Percentiles rank a stretch among this genome's conserved stretches.
These are phyloP conservation scores for Melanotaenia trifasciata DNA, from an alignment of 2,797 vertebrate genomes.

Conservation along the genomic window DNA sequence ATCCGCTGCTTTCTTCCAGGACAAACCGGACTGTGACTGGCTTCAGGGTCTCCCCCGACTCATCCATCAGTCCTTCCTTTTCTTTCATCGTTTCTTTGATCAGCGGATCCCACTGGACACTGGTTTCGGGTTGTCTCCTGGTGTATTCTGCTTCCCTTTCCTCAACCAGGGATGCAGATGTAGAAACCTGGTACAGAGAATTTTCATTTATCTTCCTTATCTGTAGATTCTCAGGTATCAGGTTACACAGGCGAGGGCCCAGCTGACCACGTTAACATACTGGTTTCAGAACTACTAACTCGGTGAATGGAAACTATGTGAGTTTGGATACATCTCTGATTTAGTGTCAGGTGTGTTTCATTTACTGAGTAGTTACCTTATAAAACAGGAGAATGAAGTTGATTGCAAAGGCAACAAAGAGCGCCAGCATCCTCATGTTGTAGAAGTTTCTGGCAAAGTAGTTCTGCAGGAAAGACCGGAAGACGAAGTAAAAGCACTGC, in stretches of 20 bases:
- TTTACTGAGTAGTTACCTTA: slow-evolving; percentile 83
- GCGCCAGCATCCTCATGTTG: slow-evolving; percentile 98
- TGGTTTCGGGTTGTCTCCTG: slow-evolving; percentile 71
- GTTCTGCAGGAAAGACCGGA: slow-evolving; percentile 83
- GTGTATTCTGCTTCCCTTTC: slow-evolving; percentile 83
- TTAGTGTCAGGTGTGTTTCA: not conserved
- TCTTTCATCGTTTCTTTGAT: slow-evolving; percentile 43
- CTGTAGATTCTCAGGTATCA: not conserved
- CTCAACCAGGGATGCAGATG: slow-evolving; percentile 89
- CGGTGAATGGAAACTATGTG: too few species aligned
- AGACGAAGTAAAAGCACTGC: not conserved
- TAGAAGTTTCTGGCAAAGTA: slow-evolving; percentile 99
- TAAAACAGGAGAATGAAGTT: slow-evolving; percentile 98
- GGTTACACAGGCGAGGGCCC: too few species aligned
- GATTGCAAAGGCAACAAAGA: slow-evolving; percentile 97
- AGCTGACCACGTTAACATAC: too few species aligned
- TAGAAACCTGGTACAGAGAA: slow-evolving; percentile 87
- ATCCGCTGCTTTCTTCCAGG: slow-evolving; percentile 95
- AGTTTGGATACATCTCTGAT: too few species aligned
- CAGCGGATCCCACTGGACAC: slow-evolving; percentile 76
- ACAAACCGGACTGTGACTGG: slow-evolving; percentile 90
- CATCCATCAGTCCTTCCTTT: slow-evolving; percentile 44
- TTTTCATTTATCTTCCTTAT: too few species aligned
- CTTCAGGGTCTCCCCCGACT: slow-evolving; percentile 36
- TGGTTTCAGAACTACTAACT: too few species aligned